Conservation (phyloP, 2,888 invertebrate species). For the Pseudococcus longispinus region DNA sequence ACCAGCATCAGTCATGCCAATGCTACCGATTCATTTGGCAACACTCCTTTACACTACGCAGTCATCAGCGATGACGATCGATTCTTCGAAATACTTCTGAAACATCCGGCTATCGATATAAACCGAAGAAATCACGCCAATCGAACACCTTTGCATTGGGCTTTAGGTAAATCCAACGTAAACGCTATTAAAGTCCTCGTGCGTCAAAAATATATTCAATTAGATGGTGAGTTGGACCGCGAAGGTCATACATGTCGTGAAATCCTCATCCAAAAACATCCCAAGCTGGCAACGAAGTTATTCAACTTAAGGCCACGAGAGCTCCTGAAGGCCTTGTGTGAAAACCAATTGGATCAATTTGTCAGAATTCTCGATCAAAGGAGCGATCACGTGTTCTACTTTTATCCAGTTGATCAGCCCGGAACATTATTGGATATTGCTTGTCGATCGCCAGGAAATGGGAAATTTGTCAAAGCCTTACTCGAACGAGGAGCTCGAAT, state of each 20-base stretch:
- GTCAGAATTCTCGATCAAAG: not conserved
- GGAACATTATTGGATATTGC: constrained; percentile 71
- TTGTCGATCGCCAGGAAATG: constrained; percentile 65
- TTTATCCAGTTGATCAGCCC: constrained; percentile 65
- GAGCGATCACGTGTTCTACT: constrained; percentile 63
- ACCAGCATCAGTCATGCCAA: constrained; percentile 68
- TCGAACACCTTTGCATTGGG: constrained; percentile 66
- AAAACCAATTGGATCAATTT: not conserved
- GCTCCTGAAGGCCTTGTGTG: not conserved
- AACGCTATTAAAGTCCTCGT: constrained; percentile 20
- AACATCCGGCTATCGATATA: constrained; percentile 76
- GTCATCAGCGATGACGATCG: constrained; percentile 73
- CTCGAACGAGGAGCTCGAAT: constrained; percentile 70
- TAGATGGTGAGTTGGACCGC: not conserved
- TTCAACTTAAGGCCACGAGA: not conserved
- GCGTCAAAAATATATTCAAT: not conserved
- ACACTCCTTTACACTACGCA: constrained; percentile 78
- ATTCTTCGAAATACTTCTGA: constrained; percentile 70
- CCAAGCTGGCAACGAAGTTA: not conserved
- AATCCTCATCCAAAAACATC: not conserved
- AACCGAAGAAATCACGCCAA: constrained; percentile 73
- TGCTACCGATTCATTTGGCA: constrained; percentile 70
- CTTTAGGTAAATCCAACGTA: not conserved
- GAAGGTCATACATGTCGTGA: not conserved
- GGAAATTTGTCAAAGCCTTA: constrained; percentile 68